These are phyloP conservation scores for Dysdera silvatica DNA, from an alignment of 1,140 invertebrate species.

Conservation along the genomic window DNA sequence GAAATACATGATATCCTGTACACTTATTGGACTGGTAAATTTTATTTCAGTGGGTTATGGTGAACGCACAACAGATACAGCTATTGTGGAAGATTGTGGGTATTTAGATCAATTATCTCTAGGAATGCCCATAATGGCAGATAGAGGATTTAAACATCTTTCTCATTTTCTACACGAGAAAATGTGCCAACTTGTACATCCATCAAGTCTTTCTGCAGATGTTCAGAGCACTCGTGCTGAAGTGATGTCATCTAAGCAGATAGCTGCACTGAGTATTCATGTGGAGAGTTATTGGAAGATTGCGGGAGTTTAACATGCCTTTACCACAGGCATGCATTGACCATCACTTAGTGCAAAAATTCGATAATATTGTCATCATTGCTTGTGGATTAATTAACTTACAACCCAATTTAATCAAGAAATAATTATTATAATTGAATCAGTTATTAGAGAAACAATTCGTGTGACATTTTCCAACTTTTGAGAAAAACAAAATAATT, in stretches of 20 bases:
- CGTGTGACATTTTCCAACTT: too few relatives aligned
- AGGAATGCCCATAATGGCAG: slow-evolving; percentile 33
- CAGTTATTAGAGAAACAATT: too few relatives aligned
- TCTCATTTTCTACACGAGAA: neutral
- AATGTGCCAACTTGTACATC: neutral
- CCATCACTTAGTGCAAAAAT: too few relatives aligned
- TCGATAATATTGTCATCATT: too few relatives aligned
- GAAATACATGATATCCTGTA: slow-evolving; percentile 39
- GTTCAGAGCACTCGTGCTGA: neutral
- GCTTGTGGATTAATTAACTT: too few relatives aligned
- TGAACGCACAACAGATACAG: slow-evolving; percentile 35
- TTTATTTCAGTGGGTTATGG: slow-evolving; percentile 37
- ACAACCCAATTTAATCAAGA: too few relatives aligned
- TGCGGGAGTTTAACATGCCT: neutral
- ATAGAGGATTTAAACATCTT: slow-evolving; percentile 31
- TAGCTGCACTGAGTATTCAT: neutral
- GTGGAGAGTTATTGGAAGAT: neutral
- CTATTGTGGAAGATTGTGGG: slow-evolving; percentile 35
- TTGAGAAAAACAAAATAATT: too few relatives aligned
- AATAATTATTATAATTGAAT: too few relatives aligned
- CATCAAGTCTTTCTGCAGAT: neutral
- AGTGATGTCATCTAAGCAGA: neutral
- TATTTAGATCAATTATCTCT: slow-evolving; percentile 32
- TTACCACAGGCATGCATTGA: neutral
- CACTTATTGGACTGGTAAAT: slow-evolving; percentile 36